Conservation (phyloP, 2,888 invertebrate genomes). For the Nemapogon koenigi region DNA sequence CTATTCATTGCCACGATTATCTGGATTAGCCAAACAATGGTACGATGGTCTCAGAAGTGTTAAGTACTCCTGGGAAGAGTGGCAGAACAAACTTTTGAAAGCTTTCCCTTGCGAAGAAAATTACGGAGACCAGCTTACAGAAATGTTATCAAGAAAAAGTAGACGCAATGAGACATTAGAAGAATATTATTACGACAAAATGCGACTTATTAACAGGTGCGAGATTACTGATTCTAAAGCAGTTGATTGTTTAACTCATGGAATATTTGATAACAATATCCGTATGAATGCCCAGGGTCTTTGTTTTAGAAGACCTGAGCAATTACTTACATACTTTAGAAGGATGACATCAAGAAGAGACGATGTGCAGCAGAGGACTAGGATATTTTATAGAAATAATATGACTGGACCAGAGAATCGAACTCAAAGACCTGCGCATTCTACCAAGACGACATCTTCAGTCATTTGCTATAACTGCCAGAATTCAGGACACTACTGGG, state of each 20-base stretch:
- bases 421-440: too few relatives aligned
- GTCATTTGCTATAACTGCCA: too few relatives aligned
- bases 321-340: slow-evolving; percentile 14
- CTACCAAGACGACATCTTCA: too few relatives aligned
- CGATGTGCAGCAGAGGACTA: slow-evolving; percentile 9
- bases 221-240: slow-evolving; percentile 17
- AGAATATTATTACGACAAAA: slow-evolving; percentile 17
- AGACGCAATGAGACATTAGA: slow-evolving; percentile 16
- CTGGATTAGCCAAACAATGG: slow-evolving; percentile 19
- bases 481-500: too few relatives aligned
- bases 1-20: slow-evolving; percentile 17
- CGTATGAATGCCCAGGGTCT: slow-evolving; percentile 16
- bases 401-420: too few relatives aligned
- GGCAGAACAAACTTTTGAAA: slow-evolving; percentile 16
- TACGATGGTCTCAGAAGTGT: slow-evolving; percentile 16
- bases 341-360: slow-evolving; percentile 13
- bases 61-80: slow-evolving; percentile 18
- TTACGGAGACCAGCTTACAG: slow-evolving; percentile 16
- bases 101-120: slow-evolving; percentile 19
- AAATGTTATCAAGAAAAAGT: slow-evolving; percentile 16
- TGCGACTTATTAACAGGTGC: slow-evolving; percentile 15
- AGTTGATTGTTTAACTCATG: too few relatives aligned
- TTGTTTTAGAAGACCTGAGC: slow-evolving; percentile 16
- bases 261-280: slow-evolving; percentile 16
- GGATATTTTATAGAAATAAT: too few relatives aligned